Evolutionary conservation across 1,140 invertebrate species (phyloP).

Genomic region (Solen grandis): DNA sequence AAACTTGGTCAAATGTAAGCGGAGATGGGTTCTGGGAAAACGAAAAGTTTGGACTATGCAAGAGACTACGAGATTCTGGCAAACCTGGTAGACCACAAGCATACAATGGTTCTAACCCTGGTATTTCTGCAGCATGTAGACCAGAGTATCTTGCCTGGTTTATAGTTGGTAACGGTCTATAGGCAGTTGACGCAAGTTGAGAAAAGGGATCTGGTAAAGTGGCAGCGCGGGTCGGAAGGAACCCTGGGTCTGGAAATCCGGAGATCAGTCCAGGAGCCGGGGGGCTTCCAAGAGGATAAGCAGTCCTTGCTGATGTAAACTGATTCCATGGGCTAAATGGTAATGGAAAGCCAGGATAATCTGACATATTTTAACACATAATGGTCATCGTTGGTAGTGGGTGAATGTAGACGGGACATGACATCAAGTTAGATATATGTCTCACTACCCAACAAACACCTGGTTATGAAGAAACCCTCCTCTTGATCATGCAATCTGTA

Average conservation of each 20-base stretch:
- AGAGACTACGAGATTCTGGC: constrained; percentile 45
- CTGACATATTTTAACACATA: constrained; percentile 55
- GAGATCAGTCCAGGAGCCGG: constrained; percentile 3
- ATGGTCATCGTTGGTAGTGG: constrained; percentile 37
- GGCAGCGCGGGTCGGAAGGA: constrained; percentile 2
- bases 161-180: constrained; percentile 33
- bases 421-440: constrained; percentile 51
- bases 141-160: not conserved
- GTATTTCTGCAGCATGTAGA: not conserved
- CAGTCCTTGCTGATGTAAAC: constrained; percentile 26
- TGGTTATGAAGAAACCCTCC: not conserved
- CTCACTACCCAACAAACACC: not conserved
- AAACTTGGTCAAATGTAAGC: constrained; percentile 53
- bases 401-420: constrained; percentile 52
- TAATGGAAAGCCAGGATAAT: constrained; percentile 53
- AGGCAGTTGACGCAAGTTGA: not conserved
- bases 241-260: constrained; percentile 32
- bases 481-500: not conserved
- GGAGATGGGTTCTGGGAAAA: constrained; percentile 51
- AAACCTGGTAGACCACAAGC: constrained; percentile 41
- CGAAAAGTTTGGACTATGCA: constrained; percentile 47
- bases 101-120: constrained; percentile 48
- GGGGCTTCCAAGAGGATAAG: constrained; percentile 41
- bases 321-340: constrained; percentile 46
- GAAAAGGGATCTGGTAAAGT: constrained; percentile 33